Evolutionary conservation across 1,140 invertebrate genomes (phyloP).

Genomic region (Drosophila pectinifera): DNA sequence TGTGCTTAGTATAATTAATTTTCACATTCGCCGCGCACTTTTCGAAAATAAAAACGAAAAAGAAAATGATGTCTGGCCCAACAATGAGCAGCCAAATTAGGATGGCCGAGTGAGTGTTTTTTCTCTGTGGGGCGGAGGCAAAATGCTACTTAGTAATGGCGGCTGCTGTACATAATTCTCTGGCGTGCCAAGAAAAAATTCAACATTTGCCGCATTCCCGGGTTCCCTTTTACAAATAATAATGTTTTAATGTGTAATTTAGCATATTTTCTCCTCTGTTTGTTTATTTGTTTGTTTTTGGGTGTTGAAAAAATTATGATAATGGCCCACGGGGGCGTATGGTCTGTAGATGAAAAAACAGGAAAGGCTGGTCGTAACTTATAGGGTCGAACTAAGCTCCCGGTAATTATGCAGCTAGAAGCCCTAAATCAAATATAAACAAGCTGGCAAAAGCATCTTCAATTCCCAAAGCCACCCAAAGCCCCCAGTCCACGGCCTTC

Average conservation of each 20-base stretch:
- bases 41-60: slow-evolving; percentile 63
- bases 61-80: slow-evolving; percentile 44
- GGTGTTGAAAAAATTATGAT: slow-evolving; percentile 59
- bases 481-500: background rate
- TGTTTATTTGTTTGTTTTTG: slow-evolving; percentile 40
- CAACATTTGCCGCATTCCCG: slow-evolving; percentile 26
- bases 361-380: slow-evolving; percentile 21
- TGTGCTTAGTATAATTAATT: slow-evolving; percentile 71
- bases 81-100: slow-evolving; percentile 61
- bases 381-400: background rate
- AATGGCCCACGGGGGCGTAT: slow-evolving; percentile 28
- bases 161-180: slow-evolving; percentile 48
- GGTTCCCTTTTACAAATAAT: slow-evolving; percentile 49
- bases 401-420: slow-evolving; percentile 33
- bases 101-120: slow-evolving; percentile 17
- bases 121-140: background rate
- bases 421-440: slow-evolving; percentile 34
- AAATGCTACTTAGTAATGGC: slow-evolving; percentile 46
- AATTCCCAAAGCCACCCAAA: slow-evolving; percentile 1
- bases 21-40: slow-evolving; percentile 63
- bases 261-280: slow-evolving; percentile 51
- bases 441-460: slow-evolving; percentile 11
- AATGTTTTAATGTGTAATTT: slow-evolving; percentile 68
- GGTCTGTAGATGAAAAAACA: background rate
- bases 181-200: slow-evolving; percentile 64